phyloP scores from a whole-genome alignment of 2,888 invertebrate species.

The Phengaris arion region DNA sequence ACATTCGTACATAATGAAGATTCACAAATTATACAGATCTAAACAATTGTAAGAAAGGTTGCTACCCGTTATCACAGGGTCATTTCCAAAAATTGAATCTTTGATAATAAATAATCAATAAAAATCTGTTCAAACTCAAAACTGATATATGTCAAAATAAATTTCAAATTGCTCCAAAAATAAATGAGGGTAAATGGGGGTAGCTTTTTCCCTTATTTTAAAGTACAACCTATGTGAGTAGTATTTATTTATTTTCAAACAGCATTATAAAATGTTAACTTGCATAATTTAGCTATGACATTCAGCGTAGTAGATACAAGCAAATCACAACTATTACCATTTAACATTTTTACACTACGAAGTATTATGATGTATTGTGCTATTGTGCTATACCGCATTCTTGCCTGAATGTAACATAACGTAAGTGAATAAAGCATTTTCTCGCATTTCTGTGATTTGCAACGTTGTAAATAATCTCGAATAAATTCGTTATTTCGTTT shows the following conservation, averaged over 20 bases:
- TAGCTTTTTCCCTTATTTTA: background rate
- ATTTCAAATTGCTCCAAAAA: background rate
- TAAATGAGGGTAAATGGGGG: background rate
- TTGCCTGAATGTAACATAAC: conserved; percentile 56
- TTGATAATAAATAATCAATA: background rate
- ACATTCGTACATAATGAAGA: background rate
- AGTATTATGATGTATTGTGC: conserved; percentile 28
- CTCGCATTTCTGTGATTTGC: conserved; percentile 74
- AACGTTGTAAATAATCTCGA: conserved; percentile 75
- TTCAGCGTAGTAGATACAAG: conserved; percentile 1
- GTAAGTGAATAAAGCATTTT: conserved; percentile 48
- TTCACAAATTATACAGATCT: too few species aligned
- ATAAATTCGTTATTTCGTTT: conserved; percentile 75
- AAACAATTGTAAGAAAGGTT: background rate
- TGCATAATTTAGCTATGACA: conserved; percentile 18
- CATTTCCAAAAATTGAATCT: background rate
- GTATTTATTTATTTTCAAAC: background rate
- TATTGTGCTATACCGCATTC: conserved; percentile 43
- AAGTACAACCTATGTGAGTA: background rate
- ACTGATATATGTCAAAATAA: background rate
- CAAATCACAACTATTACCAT: conserved; percentile 25
- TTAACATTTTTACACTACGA: conserved; percentile 26
- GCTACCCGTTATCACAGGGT: background rate
- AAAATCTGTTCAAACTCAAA: background rate
- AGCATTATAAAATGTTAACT: background rate